phyloP scores from a whole-genome alignment of 2,888 invertebrate genomes.

The Euplexia lucipara region DNA sequence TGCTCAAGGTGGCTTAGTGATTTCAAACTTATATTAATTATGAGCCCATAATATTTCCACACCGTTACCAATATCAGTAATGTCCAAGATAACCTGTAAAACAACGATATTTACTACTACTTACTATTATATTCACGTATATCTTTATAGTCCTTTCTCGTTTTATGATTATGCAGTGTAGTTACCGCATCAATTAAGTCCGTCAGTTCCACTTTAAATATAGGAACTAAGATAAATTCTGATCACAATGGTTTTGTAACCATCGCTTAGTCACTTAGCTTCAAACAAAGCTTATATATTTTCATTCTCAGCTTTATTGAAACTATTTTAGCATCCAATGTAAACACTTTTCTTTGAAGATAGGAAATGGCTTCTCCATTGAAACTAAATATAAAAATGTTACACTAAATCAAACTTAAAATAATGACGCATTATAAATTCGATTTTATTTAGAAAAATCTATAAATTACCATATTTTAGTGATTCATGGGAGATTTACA shows the following conservation, averaged over 20 bases:
- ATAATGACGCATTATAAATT: constrained; percentile 3
- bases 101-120: too few species aligned
- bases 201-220: constrained; percentile 44
- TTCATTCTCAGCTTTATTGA: constrained; percentile 23
- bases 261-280: constrained; percentile 27
- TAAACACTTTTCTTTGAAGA: constrained; percentile 25
- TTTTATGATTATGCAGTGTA: constrained; percentile 19
- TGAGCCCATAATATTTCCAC: too few species aligned
- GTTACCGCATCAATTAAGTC: constrained; percentile 35
- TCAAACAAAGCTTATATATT: constrained; percentile 26
- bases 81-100: too few species aligned
- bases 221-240: constrained; percentile 30
- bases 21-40: too few species aligned
- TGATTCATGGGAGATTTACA: constrained; percentile 22
- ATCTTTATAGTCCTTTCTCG: constrained; percentile 9
- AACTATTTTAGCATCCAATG: constrained; percentile 18
- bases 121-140: too few species aligned
- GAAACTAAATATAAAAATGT: constrained; percentile 26
- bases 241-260: constrained; percentile 13
- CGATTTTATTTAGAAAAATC: constrained; percentile 8
- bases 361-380: constrained; percentile 23
- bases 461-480: constrained; percentile 16
- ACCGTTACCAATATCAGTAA: too few species aligned
- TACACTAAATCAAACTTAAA: constrained; percentile 20
- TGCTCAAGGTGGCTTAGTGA: too few species aligned